Percentiles rank a stretch among this genome's conserved stretches.
phyloP scores from a whole-genome alignment of 2,888 invertebrate genomes.

The Plagodis pulveraria region DNA sequence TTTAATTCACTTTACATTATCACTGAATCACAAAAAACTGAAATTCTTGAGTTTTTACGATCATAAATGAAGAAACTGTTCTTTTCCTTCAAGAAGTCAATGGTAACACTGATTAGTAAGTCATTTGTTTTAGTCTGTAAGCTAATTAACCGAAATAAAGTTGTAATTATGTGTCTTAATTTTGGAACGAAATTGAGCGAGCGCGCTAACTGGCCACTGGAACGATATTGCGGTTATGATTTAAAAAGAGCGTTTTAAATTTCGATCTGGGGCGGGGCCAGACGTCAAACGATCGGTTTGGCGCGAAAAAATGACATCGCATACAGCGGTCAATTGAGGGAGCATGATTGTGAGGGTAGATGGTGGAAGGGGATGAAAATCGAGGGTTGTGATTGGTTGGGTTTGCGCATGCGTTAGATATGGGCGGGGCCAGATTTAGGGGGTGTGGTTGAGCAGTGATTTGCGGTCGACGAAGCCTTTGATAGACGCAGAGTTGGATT shows the following conservation, averaged over 20 bases:
- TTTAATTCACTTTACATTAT: not conserved
- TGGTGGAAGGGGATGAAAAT: slow-evolving; percentile 47
- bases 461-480: slow-evolving; percentile 80
- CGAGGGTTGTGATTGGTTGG: slow-evolving; percentile 58
- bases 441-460: slow-evolving; percentile 80
- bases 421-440: slow-evolving; percentile 71
- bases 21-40: not conserved
- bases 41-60: slow-evolving; percentile 1
- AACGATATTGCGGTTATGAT: slow-evolving; percentile 70
- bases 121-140: not conserved
- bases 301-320: slow-evolving; percentile 79
- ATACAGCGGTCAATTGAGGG: slow-evolving; percentile 76
- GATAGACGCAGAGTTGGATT: slow-evolving; percentile 70
- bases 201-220: slow-evolving; percentile 53
- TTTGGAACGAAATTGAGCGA: slow-evolving; percentile 46
- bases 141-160: slow-evolving; percentile 25
- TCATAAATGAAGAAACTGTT: not conserved
- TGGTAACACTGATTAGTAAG: not conserved
- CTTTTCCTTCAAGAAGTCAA: not conserved
- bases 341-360: slow-evolving; percentile 53
- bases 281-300: slow-evolving; percentile 68
- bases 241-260: slow-evolving; percentile 69
- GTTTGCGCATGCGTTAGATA: slow-evolving; percentile 64
- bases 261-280: slow-evolving; percentile 67
- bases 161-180: slow-evolving; percentile 37